phyloP scores from a whole-genome alignment of 2,113 vertebrate species.

The Channa argus region DNA sequence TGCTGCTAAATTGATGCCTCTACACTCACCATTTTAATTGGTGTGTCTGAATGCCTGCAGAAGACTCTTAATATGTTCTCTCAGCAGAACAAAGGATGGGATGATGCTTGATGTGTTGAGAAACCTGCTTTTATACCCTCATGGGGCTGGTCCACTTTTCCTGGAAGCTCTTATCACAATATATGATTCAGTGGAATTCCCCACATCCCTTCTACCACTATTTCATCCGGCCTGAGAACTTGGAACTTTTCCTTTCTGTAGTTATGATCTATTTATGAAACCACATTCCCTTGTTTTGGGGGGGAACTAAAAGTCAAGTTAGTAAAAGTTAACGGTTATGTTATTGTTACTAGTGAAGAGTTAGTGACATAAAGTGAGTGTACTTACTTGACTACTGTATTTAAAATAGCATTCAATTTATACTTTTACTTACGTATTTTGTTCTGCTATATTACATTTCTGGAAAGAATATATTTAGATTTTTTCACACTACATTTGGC shows the following conservation, averaged over 20 bases:
- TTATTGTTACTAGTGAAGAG: too few species aligned
- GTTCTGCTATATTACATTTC: too few species aligned
- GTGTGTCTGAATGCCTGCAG: background rate
- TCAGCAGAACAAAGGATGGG: background rate
- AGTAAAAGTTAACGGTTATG: too few species aligned
- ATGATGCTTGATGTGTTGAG: constrained; percentile 15
- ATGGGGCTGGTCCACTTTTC: constrained; percentile 28
- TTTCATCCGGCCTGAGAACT: background rate
- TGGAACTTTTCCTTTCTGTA: constrained; percentile 10
- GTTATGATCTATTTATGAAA: background rate
- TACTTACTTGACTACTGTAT: too few species aligned
- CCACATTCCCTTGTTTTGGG: too few species aligned
- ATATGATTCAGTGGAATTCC: constrained; percentile 62
- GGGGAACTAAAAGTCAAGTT: too few species aligned
- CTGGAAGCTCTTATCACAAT: constrained; percentile 46
- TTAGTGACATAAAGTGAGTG: too few species aligned
- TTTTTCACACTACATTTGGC: too few species aligned
- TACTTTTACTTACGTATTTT: too few species aligned
- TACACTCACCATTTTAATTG: constrained; percentile 71
- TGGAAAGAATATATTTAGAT: too few species aligned
- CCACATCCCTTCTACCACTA: constrained; percentile 13
- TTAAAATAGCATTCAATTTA: too few species aligned
- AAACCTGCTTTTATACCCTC: constrained; percentile 36
- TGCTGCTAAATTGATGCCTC: background rate
- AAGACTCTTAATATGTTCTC: constrained; percentile 9